phyloP scores from a whole-genome alignment of 2,113 vertebrate species.

The Anser brachyrhynchus region DNA sequence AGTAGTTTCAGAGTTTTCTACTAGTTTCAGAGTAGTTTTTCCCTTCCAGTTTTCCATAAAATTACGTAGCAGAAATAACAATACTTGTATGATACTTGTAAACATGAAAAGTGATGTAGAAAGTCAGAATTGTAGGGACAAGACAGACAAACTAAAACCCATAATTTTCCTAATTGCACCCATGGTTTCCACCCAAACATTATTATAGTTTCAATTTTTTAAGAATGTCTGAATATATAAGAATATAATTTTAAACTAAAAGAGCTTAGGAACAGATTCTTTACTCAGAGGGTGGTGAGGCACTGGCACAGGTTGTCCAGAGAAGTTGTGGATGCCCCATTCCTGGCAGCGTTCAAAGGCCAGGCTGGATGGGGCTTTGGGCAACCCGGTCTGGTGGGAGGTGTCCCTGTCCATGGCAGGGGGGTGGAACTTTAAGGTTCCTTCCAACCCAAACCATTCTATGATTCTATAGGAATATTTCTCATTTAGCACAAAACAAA shows the following conservation, averaged over 20 bases:
- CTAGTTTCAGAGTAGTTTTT: not conserved
- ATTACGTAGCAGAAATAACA: not conserved
- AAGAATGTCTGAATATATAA: not conserved
- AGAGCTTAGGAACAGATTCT: too few species aligned
- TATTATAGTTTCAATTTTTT: not conserved
- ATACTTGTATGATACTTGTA: not conserved
- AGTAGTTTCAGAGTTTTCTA: not conserved
- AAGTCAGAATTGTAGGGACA: not conserved
- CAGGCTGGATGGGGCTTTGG: too few species aligned
- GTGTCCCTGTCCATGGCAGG: too few species aligned
- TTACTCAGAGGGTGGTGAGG: too few species aligned
- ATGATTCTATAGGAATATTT: not conserved
- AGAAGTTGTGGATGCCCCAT: too few species aligned
- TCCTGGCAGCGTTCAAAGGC: too few species aligned
- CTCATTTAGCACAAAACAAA: not conserved
- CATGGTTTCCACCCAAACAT: not conserved
- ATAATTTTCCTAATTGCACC: not conserved
- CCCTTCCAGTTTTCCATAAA: not conserved
- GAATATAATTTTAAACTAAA: too few species aligned
- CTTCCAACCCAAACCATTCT: too few species aligned
- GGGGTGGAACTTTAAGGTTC: too few species aligned
- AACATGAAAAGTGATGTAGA: not conserved
- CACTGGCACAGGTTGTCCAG: too few species aligned
- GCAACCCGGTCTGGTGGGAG: too few species aligned
- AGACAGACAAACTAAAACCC: not conserved